Percentiles rank a stretch among this genome's conserved stretches.
phyloP scores from a whole-genome alignment of 2,888 invertebrate species.

The Harmothoe impar region DNA sequence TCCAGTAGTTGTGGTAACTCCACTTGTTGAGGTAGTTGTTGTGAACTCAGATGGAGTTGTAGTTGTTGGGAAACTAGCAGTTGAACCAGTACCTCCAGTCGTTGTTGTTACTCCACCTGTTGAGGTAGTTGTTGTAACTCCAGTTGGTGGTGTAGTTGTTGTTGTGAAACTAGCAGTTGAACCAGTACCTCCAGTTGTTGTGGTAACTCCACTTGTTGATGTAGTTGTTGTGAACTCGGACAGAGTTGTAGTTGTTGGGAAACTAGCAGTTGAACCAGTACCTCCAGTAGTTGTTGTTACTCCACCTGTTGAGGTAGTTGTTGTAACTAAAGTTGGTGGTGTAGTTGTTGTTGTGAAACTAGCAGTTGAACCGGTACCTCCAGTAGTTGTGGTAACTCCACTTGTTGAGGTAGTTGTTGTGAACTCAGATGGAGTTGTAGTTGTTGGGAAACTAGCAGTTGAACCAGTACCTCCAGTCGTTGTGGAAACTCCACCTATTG shows the following conservation, averaged over 20 bases:
- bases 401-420: background rate
- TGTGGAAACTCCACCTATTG: background rate
- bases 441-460: background rate
- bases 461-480: background rate
- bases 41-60: background rate
- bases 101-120: background rate
- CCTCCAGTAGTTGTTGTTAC: background rate
- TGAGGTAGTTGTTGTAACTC: background rate
- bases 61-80: background rate
- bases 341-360: background rate
- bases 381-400: background rate
- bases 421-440: background rate
- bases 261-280: background rate
- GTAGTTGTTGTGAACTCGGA: background rate
- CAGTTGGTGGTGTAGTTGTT: background rate
- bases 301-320: background rate
- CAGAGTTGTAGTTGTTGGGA: background rate
- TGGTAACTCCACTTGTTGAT: background rate
- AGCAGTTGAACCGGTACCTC: background rate
- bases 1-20: background rate
- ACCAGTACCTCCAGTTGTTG: background rate
- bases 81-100: background rate
- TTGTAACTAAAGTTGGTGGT: background rate
- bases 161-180: background rate
- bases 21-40: background rate